A percentile compares a stretch with the other conserved stretches of the same genome.
phyloP scores from a whole-genome alignment of 2,797 vertebrate genomes.

The Phrynocephalus forsythii region DNA sequence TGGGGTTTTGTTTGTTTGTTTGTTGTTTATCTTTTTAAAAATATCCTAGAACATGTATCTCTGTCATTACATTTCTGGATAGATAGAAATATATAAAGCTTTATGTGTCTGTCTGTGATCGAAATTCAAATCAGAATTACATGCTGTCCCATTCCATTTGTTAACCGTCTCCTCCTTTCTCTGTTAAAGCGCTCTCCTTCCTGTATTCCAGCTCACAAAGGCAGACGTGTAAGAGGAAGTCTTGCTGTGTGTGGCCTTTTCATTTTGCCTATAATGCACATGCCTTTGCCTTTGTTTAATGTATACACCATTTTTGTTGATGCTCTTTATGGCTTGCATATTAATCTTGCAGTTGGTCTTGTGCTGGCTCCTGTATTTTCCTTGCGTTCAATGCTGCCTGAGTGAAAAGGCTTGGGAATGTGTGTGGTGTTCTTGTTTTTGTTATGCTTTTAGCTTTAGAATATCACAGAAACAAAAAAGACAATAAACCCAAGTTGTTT shows the following conservation, averaged over 20 bases:
- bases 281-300: conserved; percentile 72
- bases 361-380: conserved; percentile 68
- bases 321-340: conserved; percentile 56
- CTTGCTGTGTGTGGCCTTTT: conserved; percentile 74
- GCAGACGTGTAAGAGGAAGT: conserved; percentile 97
- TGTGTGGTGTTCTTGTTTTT: conserved; percentile 48
- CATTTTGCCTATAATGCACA: conserved; percentile 78
- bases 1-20: conserved; percentile 26
- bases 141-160: conserved; percentile 65
- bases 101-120: conserved; percentile 50
- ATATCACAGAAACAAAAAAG: conserved; percentile 36
- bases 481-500: not conserved
- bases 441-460: conserved; percentile 42
- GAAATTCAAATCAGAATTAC: conserved; percentile 41
- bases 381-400: conserved; percentile 63
- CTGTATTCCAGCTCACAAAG: conserved; percentile 94
- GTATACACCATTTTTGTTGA: conserved; percentile 59
- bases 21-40: conserved; percentile 27
- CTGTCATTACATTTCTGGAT: conserved; percentile 40
- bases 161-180: conserved; percentile 84
- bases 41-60: conserved; percentile 1
- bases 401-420: conserved; percentile 70
- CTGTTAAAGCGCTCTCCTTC: conserved; percentile 93
- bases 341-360: conserved; percentile 72
- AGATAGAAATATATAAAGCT: conserved; percentile 18